Evolutionary conservation across 2,888 invertebrate genomes (phyloP).

Genomic region (Agonopterix alstromeriana): DNA sequence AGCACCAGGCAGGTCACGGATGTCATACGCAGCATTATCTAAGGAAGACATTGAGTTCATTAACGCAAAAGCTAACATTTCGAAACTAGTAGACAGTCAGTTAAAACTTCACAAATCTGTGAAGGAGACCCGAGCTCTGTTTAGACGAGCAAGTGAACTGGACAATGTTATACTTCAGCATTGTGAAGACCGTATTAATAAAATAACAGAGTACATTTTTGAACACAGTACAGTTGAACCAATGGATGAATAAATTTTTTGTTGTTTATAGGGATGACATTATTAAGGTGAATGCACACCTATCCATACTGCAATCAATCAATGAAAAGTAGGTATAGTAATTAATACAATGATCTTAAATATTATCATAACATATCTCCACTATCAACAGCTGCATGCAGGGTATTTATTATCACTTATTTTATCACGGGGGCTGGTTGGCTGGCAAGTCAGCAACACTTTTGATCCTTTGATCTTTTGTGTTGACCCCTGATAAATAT

Average conservation of each 20-base stretch:
- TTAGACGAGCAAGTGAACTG: constrained; percentile 36
- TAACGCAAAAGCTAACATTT: constrained; percentile 52
- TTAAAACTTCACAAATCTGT: constrained; percentile 47
- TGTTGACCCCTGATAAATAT: too few species aligned
- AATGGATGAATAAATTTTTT: constrained; percentile 9
- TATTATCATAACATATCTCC: too few species aligned
- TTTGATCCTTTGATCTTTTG: too few species aligned
- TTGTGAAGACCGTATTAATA: constrained; percentile 42
- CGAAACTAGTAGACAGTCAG: constrained; percentile 51
- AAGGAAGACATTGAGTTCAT: constrained; percentile 64
- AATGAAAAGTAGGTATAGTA: too few species aligned
- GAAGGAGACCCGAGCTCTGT: constrained; percentile 37
- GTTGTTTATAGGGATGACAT: too few species aligned
- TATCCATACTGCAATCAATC: too few species aligned
- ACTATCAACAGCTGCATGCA: too few species aligned
- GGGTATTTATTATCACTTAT: too few species aligned
- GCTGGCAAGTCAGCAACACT: too few species aligned
- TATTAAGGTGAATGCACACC: too few species aligned
- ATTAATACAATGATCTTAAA: too few species aligned
- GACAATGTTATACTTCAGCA: constrained; percentile 43
- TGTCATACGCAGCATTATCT: constrained; percentile 51
- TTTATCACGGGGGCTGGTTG: too few species aligned
- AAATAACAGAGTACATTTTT: constrained; percentile 51
- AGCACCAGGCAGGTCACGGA: constrained; percentile 39
- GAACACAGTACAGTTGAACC: constrained; percentile 52